Conservation (phyloP, 2,888 invertebrate genomes). For the Boloria selene region DNA sequence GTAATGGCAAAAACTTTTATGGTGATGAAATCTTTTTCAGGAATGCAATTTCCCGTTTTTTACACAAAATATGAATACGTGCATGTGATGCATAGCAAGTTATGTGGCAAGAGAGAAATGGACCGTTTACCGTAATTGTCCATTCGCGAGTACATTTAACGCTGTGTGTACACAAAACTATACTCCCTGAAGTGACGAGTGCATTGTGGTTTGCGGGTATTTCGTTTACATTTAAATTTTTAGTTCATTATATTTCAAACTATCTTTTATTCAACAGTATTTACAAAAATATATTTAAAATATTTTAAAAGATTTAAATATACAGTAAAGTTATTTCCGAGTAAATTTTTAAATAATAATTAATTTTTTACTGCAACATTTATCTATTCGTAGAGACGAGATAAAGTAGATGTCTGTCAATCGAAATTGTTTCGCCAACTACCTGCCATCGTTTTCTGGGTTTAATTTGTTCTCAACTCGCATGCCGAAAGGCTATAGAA, state of each 20-base stretch:
- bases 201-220: constrained; percentile 30
- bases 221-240: constrained; percentile 7
- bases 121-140: constrained; percentile 61
- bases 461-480: no score
- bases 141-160: constrained; percentile 58
- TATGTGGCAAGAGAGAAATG: constrained; percentile 51
- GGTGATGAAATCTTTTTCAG: constrained; percentile 4
- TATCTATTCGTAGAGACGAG: no score
- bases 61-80: constrained; percentile 18
- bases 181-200: constrained; percentile 51
- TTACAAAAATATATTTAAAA: no score
- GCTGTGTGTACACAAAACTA: constrained; percentile 55
- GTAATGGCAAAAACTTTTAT: constrained; percentile 1
- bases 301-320: no score
- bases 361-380: no score
- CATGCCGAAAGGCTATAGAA: no score
- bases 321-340: no score
- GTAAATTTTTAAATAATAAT: no score
- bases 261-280: neutral
- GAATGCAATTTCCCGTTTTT: constrained; percentile 4
- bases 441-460: no score
- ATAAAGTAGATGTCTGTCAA: no score
- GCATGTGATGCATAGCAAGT: constrained; percentile 35
- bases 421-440: no score
- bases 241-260: constrained; percentile 1